phyloP scores from a whole-genome alignment of 2,888 invertebrate genomes.

The Fragum sueziense region DNA sequence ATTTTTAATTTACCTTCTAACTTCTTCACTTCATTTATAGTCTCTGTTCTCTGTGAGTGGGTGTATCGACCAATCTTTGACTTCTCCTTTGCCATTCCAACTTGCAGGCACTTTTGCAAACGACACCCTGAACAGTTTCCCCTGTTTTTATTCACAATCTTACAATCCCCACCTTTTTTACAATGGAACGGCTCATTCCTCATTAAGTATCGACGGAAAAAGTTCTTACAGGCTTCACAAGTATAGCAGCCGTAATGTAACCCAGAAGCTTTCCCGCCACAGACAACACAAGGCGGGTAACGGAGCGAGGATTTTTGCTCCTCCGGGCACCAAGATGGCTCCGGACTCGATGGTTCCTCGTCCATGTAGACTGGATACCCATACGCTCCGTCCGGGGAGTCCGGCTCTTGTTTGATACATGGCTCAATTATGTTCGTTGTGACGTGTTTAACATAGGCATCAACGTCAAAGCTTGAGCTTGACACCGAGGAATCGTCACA shows the following conservation, averaged over 20 bases:
- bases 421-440: neutral
- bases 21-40: constrained; percentile 54
- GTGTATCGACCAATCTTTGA: constrained; percentile 59
- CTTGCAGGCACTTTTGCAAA: constrained; percentile 51
- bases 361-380: neutral
- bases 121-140: constrained; percentile 61
- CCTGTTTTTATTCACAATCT: constrained; percentile 45
- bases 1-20: constrained; percentile 48
- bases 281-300: constrained; percentile 57
- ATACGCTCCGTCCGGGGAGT: neutral
- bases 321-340: neutral
- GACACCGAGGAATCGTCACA: neutral
- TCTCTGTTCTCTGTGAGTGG: constrained; percentile 56
- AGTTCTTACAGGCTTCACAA: constrained; percentile 61
- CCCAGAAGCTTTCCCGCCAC: constrained; percentile 57
- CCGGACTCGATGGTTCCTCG: neutral
- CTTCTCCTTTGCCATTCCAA: constrained; percentile 59
- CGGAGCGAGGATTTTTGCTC: constrained; percentile 37
- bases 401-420: neutral
- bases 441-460: neutral
- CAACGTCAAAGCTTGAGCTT: neutral
- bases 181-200: constrained; percentile 51
- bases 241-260: constrained; percentile 60
- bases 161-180: constrained; percentile 51
- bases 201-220: constrained; percentile 54